Evolutionary conservation across 2,888 invertebrate genomes (phyloP).

Genomic region (Tenthredo mesomela): DNA sequence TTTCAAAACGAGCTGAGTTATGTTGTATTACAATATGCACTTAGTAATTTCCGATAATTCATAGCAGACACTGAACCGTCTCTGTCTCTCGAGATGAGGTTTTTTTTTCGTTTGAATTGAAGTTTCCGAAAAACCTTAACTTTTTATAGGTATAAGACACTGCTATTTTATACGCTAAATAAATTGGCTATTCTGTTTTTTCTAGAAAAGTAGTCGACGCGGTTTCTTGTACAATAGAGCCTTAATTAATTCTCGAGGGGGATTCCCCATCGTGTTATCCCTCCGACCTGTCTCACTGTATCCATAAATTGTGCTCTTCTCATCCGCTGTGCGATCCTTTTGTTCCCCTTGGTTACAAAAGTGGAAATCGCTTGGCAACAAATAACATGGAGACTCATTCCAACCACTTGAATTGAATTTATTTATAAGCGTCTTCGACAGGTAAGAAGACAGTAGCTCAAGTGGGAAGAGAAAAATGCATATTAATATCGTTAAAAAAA

Average conservation of each 20-base stretch:
- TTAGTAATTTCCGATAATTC: constrained; percentile 12
- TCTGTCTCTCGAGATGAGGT: neutral
- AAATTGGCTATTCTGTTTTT: constrained; percentile 35
- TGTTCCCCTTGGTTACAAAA: constrained; percentile 42
- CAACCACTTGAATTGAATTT: neutral
- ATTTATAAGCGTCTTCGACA: constrained; percentile 3
- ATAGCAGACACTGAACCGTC: neutral
- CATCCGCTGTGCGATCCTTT: constrained; percentile 41
- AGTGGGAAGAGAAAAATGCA: neutral
- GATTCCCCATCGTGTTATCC: constrained; percentile 41
- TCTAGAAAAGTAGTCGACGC: constrained; percentile 42
- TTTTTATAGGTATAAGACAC: neutral
- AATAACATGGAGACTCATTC: constrained; percentile 30
- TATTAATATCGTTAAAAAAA: neutral
- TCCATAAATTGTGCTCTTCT: constrained; percentile 44
- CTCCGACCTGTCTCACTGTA: constrained; percentile 35
- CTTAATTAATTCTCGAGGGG: constrained; percentile 52
- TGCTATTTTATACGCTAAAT: constrained; percentile 23
- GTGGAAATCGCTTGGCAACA: constrained; percentile 45
- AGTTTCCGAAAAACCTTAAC: constrained; percentile 1
- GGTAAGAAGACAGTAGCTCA: neutral
- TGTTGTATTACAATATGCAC: neutral
- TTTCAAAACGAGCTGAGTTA: neutral
- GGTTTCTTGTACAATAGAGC: constrained; percentile 47
- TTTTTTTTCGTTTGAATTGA: neutral